Base-by-base conservation (phyloP, 2,888 invertebrate genomes). In the Torymus auratus region DNA sequence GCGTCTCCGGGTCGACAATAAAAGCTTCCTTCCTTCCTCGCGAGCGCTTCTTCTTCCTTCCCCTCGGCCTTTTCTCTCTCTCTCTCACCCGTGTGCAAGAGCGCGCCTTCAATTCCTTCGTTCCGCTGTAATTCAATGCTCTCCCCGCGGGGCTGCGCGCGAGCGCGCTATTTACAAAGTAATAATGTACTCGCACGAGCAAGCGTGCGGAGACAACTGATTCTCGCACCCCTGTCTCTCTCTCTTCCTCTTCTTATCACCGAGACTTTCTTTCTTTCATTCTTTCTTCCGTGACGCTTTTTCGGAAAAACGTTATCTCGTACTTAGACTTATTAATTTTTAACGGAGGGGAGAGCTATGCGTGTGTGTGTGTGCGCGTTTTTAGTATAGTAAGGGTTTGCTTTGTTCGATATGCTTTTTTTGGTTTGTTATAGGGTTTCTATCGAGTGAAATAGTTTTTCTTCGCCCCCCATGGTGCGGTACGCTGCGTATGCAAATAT, bases 1-100 rank as follows among this genome's bases (percentile, higher is more conserved):
- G 77, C 80, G 80, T 72, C 67, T 72, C 41, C 41, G 41, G 62
- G 52, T 69, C 76, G 69, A 81, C 77, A 77, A 81, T 81, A 77
- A 77, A 81, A 81, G 75, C 75, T 72, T 62, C 17, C 60, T 71
- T 71, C 71, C 60, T 69, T 65, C 65, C 20, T 41, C 41, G 41
- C 41, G 41, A 41, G 7, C 41, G 41, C 7, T 41, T 41, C 41
- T 41, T 41, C 75, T 72, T 62, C 17, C 60, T 71, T 71, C 71
- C 60, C 60, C 61, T 15, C 28, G 41, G n/a, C 20, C 62, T 69
- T 65, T 23, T 64, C 50, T 50, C 50, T 64, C 73, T 17, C 52
- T 52, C 62, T 41, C 64, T 55, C 50, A 10, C 55, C 28, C 56
- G 15, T 13, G 41, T 55, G 20, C 14, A 58, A 58, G 28, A 50